Evolutionary conservation across 1,140 invertebrate species (phyloP).

Genomic region (Adoxophyes honmai): DNA sequence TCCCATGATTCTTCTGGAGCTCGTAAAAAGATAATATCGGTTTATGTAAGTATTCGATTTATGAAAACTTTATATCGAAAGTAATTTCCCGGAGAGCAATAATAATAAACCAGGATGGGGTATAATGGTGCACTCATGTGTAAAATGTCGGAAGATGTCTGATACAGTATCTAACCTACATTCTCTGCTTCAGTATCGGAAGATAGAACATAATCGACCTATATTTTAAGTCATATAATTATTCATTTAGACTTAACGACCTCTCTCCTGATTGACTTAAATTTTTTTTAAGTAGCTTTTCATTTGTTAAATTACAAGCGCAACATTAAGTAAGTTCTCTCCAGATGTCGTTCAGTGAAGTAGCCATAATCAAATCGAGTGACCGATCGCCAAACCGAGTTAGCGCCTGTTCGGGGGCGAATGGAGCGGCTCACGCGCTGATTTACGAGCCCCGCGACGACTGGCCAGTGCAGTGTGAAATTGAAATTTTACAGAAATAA

Average conservation of each 20-base stretch:
- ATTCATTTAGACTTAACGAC: no score
- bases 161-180: neutral
- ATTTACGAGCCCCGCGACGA: constrained; percentile 24
- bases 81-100: constrained; percentile 15
- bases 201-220: neutral
- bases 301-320: no score
- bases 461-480: constrained; percentile 46
- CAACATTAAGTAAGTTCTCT: no score
- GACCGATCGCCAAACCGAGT: neutral
- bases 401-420: neutral
- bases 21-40: constrained; percentile 18
- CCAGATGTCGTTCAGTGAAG: neutral
- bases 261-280: no score
- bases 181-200: neutral
- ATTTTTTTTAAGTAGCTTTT: no score
- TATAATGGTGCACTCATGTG: constrained; percentile 11
- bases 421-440: constrained; percentile 15
- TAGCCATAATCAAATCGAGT: neutral
- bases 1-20: constrained; percentile 5
- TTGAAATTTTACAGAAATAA: constrained; percentile 49
- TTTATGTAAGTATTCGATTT: constrained; percentile 16
- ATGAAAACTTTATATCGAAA: constrained; percentile 18
- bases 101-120: constrained; percentile 8
- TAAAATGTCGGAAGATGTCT: neutral
- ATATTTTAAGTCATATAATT: neutral